These are phyloP conservation scores for Lepidocyrtoides sp. DNA, from an alignment of 2,888 invertebrate species.

Conservation along the genomic window DNA sequence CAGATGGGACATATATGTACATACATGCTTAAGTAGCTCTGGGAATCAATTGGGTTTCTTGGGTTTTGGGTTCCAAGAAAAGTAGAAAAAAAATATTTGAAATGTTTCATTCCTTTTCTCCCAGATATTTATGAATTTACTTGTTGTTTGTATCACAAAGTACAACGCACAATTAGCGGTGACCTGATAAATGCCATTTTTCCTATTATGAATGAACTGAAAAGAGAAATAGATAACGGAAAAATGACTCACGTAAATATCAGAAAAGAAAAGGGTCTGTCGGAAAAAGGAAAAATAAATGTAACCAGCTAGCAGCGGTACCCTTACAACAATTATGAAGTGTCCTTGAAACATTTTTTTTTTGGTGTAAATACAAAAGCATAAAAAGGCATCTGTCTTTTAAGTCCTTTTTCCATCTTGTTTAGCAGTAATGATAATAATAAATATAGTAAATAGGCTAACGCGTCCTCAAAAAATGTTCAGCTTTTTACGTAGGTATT, in stretches of 20 bases:
- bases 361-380: neutral
- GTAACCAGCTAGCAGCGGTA: constrained; percentile 12
- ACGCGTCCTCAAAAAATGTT: too few relatives aligned
- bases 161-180: neutral
- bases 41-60: constrained; percentile 17
- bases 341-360: constrained; percentile 66
- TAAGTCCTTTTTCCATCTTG: constrained; percentile 10
- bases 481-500: too few relatives aligned
- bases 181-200: neutral
- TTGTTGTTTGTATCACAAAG: too few relatives aligned
- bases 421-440: neutral
- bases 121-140: neutral
- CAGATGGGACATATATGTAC: constrained; percentile 62
- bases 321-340: constrained; percentile 34
- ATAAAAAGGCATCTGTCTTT: constrained; percentile 45
- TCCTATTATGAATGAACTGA: constrained; percentile 13
- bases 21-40: neutral
- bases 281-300: neutral
- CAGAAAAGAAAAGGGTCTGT: neutral
- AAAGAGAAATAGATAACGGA: constrained; percentile 56
- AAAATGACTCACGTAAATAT: too few relatives aligned
- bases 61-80: neutral
- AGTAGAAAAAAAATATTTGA: neutral
- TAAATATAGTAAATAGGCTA: neutral
- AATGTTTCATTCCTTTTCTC: neutral